phyloP scores from a whole-genome alignment of 64 coral and sea anemone genomes.

The Montipora efflorescens region DNA sequence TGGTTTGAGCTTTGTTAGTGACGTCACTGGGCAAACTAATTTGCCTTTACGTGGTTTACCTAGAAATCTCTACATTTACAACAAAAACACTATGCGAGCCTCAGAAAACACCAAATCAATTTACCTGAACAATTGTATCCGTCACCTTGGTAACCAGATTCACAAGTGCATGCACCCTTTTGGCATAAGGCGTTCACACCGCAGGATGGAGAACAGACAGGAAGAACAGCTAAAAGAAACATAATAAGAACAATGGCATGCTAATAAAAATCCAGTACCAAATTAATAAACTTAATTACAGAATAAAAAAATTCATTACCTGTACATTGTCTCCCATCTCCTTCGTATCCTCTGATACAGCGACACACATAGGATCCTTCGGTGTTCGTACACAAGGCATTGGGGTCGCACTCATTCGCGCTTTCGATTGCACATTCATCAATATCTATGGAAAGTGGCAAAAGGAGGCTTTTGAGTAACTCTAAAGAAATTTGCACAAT shows the following conservation, averaged over 20 bases:
- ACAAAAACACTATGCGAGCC: neutral
- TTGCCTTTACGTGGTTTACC: neutral
- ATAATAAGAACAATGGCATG: neutral
- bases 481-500: too few species aligned
- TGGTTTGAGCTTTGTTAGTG: neutral
- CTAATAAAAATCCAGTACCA: neutral
- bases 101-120: neutral
- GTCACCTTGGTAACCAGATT: slow-evolving; percentile 37
- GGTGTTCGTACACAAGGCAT: slow-evolving; percentile 68
- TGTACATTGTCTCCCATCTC: slow-evolving; percentile 70
- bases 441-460: slow-evolving; percentile 40
- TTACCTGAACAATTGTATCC: slow-evolving; percentile 44
- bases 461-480: too few species aligned
- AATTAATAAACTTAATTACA: neutral
- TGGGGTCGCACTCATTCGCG: slow-evolving; percentile 21
- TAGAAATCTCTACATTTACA: too few species aligned
- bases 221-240: neutral
- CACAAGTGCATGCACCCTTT: slow-evolving; percentile 16
- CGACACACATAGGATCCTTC: slow-evolving; percentile 68
- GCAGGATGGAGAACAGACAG: slow-evolving; percentile 30
- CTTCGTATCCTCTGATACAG: slow-evolving; percentile 58
- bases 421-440: slow-evolving; percentile 54
- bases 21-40: neutral
- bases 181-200: slow-evolving; percentile 23
- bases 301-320: neutral